A percentile compares a stretch with the other conserved stretches of the same genome.
Conservation (phyloP, 2,888 invertebrate genomes). For the Brenthis daphne region DNA sequence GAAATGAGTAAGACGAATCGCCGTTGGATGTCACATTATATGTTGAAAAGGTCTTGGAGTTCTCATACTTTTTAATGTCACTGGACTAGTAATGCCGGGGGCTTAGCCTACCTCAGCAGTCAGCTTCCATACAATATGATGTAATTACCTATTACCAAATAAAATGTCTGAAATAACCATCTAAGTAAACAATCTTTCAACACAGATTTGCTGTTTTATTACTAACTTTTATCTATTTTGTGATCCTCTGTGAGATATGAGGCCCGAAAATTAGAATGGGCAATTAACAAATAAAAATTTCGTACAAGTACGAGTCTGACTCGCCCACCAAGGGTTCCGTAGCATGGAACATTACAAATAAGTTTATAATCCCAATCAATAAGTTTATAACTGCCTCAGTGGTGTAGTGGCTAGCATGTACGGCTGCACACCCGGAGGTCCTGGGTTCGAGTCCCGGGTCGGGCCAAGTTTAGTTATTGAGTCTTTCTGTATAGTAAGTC, state of each 20-base stretch:
- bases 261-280: neutral
- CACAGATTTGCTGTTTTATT: constrained; percentile 25
- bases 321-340: too few relatives aligned
- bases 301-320: too few relatives aligned
- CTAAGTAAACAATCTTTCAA: constrained; percentile 26
- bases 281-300: constrained; percentile 14
- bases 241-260: neutral
- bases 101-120: constrained; percentile 41
- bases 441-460: too few relatives aligned
- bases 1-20: constrained; percentile 48
- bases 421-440: too few relatives aligned
- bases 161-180: constrained; percentile 20
- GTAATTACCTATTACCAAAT: constrained; percentile 27
- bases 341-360: too few relatives aligned
- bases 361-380: too few relatives aligned
- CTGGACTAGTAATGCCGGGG: constrained; percentile 61
- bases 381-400: too few relatives aligned
- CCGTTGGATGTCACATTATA: constrained; percentile 58
- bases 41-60: constrained; percentile 67
- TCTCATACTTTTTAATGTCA: constrained; percentile 80
- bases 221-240: constrained; percentile 22
- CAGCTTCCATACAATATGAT: constrained; percentile 26
- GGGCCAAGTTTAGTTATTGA: too few relatives aligned
- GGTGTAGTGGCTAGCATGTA: too few relatives aligned
- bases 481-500: too few relatives aligned